phyloP scores from a whole-genome alignment of 2,888 invertebrate genomes.

The Lacanobia oleracea region DNA sequence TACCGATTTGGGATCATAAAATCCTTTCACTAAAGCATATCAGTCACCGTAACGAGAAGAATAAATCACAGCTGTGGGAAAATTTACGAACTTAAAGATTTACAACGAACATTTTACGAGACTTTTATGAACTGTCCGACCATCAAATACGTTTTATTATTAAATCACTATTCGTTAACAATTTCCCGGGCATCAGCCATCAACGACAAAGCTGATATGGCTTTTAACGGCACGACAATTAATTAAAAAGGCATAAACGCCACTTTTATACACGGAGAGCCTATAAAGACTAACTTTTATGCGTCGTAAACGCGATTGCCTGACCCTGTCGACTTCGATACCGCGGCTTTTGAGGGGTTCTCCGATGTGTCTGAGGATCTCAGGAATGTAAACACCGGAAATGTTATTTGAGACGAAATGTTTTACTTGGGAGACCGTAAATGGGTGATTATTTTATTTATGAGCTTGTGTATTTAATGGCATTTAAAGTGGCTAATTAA shows the following conservation, averaged over 20 bases:
- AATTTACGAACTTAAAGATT: slow-evolving; percentile 74
- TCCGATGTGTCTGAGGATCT: slow-evolving; percentile 72
- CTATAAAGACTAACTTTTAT: slow-evolving; percentile 91
- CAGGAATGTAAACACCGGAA: slow-evolving; percentile 74
- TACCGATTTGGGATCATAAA: slow-evolving; percentile 45
- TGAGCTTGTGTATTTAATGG: slow-evolving; percentile 7
- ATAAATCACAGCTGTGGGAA: slow-evolving; percentile 70
- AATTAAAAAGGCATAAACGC: slow-evolving; percentile 90
- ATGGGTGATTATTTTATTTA: background rate
- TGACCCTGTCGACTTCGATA: slow-evolving; percentile 84
- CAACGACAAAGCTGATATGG: slow-evolving; percentile 87
- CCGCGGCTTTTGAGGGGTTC: slow-evolving; percentile 73
- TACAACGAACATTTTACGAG: slow-evolving; percentile 80
- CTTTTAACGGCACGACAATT: slow-evolving; percentile 89
- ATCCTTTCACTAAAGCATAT: slow-evolving; percentile 56
- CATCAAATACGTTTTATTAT: slow-evolving; percentile 86
- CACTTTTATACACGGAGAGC: slow-evolving; percentile 89
- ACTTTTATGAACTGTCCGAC: slow-evolving; percentile 84
- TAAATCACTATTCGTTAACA: slow-evolving; percentile 88
- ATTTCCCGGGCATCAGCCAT: slow-evolving; percentile 86
- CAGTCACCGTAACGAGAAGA: slow-evolving; percentile 45
- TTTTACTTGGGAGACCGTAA: slow-evolving; percentile 9
- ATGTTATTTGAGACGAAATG: slow-evolving; percentile 53
- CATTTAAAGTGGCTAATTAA: background rate
- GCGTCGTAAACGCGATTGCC: slow-evolving; percentile 90